Conservation (phyloP, 1,140 invertebrate species). For the Magallana ariakensis region DNA sequence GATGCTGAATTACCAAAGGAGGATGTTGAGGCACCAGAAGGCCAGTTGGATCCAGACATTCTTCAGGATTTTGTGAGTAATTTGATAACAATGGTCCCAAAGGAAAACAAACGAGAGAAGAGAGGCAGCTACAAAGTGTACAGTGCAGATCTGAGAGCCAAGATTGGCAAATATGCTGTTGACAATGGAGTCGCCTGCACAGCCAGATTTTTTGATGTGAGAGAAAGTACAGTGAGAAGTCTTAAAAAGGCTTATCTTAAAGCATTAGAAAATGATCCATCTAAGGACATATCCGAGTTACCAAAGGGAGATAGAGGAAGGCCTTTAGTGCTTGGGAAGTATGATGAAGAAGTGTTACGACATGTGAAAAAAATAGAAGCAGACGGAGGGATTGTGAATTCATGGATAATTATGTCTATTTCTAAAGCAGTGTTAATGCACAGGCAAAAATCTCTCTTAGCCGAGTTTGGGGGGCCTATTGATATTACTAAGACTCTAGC, state of each 20-base stretch:
- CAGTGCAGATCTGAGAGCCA: constrained; percentile 24
- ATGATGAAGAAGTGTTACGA: constrained; percentile 12
- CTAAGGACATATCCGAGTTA: not conserved
- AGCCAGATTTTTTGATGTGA: not conserved
- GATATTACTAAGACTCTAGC: constrained; percentile 21
- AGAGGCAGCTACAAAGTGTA: constrained; percentile 35
- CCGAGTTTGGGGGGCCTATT: constrained; percentile 24
- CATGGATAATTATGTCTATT: constrained; percentile 37
- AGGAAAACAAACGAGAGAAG: constrained; percentile 37
- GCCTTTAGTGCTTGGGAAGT: constrained; percentile 28
- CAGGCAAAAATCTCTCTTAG: not conserved
- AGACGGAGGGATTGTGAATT: constrained; percentile 25
- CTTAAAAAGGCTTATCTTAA: constrained; percentile 34
- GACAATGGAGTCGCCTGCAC: constrained; percentile 9
- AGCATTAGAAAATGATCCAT: constrained; percentile 19
- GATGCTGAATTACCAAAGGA: not conserved
- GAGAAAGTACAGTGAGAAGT: constrained; percentile 33
- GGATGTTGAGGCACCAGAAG: not conserved
- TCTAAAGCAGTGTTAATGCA: constrained; percentile 32
- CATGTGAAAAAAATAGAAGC: constrained; percentile 27
- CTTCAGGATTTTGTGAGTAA: constrained; percentile 37
- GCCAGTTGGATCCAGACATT: not conserved
- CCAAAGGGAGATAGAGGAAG: constrained; percentile 17
- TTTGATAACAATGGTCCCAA: constrained; percentile 5
- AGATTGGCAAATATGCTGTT: constrained; percentile 23